These are phyloP conservation scores for Chelmon rostratus DNA, from an alignment of 2,797 vertebrate genomes.

Conservation along the genomic window DNA sequence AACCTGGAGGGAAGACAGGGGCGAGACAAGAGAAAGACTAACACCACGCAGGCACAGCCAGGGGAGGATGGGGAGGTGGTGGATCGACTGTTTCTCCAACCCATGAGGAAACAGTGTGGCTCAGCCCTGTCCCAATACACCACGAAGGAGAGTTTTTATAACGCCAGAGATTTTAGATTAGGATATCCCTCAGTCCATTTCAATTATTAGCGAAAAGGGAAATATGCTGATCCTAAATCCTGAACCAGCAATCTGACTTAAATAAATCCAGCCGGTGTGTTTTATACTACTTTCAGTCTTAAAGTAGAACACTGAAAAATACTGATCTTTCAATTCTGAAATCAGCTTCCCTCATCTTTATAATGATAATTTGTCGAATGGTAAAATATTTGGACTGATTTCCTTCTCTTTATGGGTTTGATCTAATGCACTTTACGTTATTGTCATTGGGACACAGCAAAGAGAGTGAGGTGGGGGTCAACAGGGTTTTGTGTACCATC, in stretches of 20 bases:
- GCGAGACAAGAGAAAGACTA: slow-evolving; percentile 86
- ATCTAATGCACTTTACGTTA: slow-evolving; percentile 9
- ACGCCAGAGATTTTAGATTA: slow-evolving; percentile 22
- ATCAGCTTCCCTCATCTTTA: neutral
- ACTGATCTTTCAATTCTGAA: neutral
- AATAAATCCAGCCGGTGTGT: neutral
- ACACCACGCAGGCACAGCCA: slow-evolving; percentile 83
- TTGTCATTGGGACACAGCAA: slow-evolving; percentile 76
- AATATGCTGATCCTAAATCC: neutral
- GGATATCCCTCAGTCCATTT: slow-evolving; percentile 7
- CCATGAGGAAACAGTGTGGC: slow-evolving; percentile 66
- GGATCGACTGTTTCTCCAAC: slow-evolving; percentile 62
- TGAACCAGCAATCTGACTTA: slow-evolving; percentile 4
- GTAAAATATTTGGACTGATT: neutral
- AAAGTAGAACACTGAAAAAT: slow-evolving; percentile 7
- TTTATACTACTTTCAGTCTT: slow-evolving; percentile 10
- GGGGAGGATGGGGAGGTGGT: slow-evolving; percentile 38
- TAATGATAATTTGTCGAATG: neutral
- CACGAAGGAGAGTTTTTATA: slow-evolving; percentile 32
- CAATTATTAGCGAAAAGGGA: neutral
- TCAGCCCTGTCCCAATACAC: slow-evolving; percentile 77
- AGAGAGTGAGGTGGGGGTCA: slow-evolving; percentile 44
- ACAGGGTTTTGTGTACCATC: slow-evolving; percentile 48
- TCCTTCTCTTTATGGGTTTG: neutral
- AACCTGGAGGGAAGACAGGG: slow-evolving; percentile 92